phyloP scores from a whole-genome alignment of 2,888 invertebrate species.

The Resseliella maxima region DNA sequence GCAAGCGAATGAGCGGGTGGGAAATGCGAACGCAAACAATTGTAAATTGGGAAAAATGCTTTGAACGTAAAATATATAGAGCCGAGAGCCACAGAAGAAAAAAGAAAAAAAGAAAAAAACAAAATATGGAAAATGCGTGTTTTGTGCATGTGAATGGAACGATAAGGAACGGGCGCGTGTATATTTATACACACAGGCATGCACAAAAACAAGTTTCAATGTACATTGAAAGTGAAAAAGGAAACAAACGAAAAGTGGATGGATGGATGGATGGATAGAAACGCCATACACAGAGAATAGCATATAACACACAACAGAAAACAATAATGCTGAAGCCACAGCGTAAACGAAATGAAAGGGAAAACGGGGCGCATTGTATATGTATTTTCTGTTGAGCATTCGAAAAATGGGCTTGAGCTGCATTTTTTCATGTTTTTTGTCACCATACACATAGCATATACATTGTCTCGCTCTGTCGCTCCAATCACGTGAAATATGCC shows the following conservation, averaged over 20 bases:
- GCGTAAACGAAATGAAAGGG: constrained; percentile 23
- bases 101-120: too few species aligned
- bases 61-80: not conserved
- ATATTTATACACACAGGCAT: not conserved
- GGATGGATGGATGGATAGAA: too few species aligned
- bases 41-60: not conserved
- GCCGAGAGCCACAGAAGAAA: too few species aligned
- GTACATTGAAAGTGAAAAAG: not conserved
- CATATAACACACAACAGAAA: not conserved
- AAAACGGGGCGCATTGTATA: not conserved
- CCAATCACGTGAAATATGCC: constrained; percentile 20
- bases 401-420: constrained; percentile 29
- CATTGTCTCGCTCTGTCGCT: constrained; percentile 21
- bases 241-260: not conserved
- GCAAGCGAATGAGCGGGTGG: not conserved
- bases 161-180: not conserved
- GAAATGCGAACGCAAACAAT: not conserved
- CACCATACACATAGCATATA: not conserved
- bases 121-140: constrained; percentile 39
- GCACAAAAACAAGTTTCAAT: not conserved
- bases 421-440: constrained; percentile 17
- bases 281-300: not conserved
- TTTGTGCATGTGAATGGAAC: constrained; percentile 45
- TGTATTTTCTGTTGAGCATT: not conserved
- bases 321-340: not conserved